phyloP scores from a whole-genome alignment of 2,888 invertebrate species.

The Lissonota sp. region DNA sequence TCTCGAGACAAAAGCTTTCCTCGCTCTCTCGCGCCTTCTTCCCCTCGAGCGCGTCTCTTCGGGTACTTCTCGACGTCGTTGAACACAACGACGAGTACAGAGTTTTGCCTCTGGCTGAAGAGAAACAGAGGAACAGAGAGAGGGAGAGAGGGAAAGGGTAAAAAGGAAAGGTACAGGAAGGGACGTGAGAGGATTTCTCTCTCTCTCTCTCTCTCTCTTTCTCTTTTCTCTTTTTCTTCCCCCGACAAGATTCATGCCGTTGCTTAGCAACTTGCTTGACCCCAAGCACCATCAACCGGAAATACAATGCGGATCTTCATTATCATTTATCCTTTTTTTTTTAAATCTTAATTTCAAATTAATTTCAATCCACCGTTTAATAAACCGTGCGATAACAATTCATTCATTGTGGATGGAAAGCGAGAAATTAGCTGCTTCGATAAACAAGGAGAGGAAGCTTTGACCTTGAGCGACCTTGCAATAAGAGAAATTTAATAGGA shows the following conservation, averaged over 20 bases:
- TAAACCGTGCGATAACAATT: neutral
- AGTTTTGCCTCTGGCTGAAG: slow-evolving; percentile 54
- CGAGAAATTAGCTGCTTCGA: too few species aligned
- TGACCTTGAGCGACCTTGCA: too few species aligned
- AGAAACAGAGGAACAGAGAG: slow-evolving; percentile 19
- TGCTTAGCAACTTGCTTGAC: slow-evolving; percentile 71
- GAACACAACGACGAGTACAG: slow-evolving; percentile 34
- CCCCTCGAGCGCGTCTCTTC: slow-evolving; percentile 63
- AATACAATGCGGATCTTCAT: slow-evolving; percentile 38
- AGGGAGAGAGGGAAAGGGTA: neutral
- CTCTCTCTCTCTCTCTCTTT: slow-evolving; percentile 33
- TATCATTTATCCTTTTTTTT: slow-evolving; percentile 16
- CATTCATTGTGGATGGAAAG: neutral
- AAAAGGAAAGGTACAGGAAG: slow-evolving; percentile 23
- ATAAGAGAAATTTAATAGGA: too few species aligned
- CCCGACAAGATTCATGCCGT: slow-evolving; percentile 67
- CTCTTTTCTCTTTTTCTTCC: slow-evolving; percentile 12
- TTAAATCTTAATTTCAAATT: slow-evolving; percentile 1
- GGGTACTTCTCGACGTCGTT: slow-evolving; percentile 40
- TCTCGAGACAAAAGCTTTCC: slow-evolving; percentile 75
- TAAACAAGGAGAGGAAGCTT: too few species aligned
- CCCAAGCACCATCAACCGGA: slow-evolving; percentile 52
- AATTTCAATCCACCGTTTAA: neutral
- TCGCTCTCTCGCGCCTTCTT: slow-evolving; percentile 65
- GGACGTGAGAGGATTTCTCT: slow-evolving; percentile 25